These are phyloP conservation scores for Synanthedon formicaeformis DNA, from an alignment of 2,888 invertebrate genomes.

Conservation along the genomic window DNA sequence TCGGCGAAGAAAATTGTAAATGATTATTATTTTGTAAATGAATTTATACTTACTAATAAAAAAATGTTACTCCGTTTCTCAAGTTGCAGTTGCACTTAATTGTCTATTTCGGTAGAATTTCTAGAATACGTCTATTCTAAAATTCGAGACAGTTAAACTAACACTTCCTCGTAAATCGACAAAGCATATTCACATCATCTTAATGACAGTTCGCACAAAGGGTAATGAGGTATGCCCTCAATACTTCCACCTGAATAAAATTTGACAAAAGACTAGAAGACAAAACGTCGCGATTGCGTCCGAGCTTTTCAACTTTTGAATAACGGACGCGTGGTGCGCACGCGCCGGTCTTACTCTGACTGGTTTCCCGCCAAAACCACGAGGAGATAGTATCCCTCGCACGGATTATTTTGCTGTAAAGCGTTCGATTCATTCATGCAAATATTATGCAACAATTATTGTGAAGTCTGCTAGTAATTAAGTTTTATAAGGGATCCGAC, in stretches of 20 bases:
- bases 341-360: conserved; percentile 56
- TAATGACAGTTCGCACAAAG: conserved; percentile 51
- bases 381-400: conserved; percentile 31
- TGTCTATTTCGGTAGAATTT: background rate
- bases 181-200: conserved; percentile 62
- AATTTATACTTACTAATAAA: background rate
- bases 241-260: conserved; percentile 58
- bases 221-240: conserved; percentile 60
- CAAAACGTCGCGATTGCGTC: conserved; percentile 53
- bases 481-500: conserved; percentile 19
- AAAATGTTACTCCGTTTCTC: no score
- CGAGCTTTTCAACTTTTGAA: conserved; percentile 47
- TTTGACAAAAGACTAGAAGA: conserved; percentile 50
- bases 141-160: conserved; percentile 62
- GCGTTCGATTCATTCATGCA: conserved; percentile 49
- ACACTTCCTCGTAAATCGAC: conserved; percentile 53
- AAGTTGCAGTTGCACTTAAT: no score
- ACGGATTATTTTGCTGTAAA: conserved; percentile 13
- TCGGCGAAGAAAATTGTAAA: background rate
- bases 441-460: conserved; percentile 44
- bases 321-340: conserved; percentile 59
- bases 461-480: conserved; percentile 26
- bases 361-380: conserved; percentile 61
- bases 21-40: background rate
- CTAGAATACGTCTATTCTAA: background rate